Conservation (phyloP, 2,797 vertebrate species). For the Lagorchestes hirsutus region DNA sequence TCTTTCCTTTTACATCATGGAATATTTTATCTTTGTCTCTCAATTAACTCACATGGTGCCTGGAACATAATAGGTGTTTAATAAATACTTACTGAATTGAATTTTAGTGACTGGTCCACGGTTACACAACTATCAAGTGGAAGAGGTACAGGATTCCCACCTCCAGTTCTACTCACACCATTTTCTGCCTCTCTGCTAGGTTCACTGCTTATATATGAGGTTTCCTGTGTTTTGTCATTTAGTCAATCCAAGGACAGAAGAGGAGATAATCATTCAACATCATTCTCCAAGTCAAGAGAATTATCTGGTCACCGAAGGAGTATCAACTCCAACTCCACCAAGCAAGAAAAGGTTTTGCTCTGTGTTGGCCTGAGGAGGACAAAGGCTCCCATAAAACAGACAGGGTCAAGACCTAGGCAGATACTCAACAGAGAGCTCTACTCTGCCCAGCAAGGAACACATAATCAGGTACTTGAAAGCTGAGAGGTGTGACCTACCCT, state of each 20-base stretch:
- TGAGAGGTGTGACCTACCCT: not conserved
- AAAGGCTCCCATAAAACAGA: slow-evolving; percentile 7
- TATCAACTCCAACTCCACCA: slow-evolving; percentile 17
- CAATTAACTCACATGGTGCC: not conserved
- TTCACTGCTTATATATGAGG: not conserved
- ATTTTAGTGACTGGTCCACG: not conserved
- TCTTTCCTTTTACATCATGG: not conserved
- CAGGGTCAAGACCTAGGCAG: not conserved
- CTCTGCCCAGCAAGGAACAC: not conserved
- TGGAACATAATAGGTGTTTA: not conserved
- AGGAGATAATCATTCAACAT: not conserved
- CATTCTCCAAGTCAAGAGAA: slow-evolving; percentile 12
- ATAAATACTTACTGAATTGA: not conserved
- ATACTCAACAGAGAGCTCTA: not conserved
- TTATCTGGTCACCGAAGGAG: slow-evolving; percentile 16
- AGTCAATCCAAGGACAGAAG: slow-evolving; percentile 20
- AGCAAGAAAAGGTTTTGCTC: not conserved
- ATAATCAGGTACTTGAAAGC: slow-evolving; percentile 13
- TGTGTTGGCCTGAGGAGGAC: slow-evolving; percentile 5
- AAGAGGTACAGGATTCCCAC: not conserved
- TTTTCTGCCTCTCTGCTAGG: not conserved
- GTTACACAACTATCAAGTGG: not conserved
- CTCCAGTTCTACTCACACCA: not conserved
- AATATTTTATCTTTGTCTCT: not conserved
- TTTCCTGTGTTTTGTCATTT: not conserved